Base-by-base conservation (phyloP, 2,113 vertebrate species). In the Loxodonta africana region DNA sequence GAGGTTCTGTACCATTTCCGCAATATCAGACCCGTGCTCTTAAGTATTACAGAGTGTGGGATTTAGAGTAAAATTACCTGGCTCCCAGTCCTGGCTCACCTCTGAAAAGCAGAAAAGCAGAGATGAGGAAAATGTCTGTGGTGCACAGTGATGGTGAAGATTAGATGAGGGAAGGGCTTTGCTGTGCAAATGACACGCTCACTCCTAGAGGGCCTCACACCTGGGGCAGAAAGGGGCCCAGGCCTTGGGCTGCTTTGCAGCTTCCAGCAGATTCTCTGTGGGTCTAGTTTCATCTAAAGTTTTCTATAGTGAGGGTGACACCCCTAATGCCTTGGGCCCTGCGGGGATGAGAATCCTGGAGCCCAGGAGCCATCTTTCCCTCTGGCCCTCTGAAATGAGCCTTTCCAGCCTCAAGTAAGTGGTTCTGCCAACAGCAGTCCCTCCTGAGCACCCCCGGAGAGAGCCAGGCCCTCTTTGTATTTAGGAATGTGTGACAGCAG, bases 121-220 rank as follows among this genome's bases (percentile, higher is more conserved):
- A 80, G 78, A n/a, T 8, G 51, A 63, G 76, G 80, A 30, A 78
- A 46, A 6, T 57, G 17, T 33, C 86, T 81, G 62, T 20, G 1
- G 0, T 28, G 2, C 3, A 0, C 2, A 4, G n/a, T 30, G 37
- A 14, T 53, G 28, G 2, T 65, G 37, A 76, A 37, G 33, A 48
- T 8, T 5, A 21, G 67, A 33, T n/a, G n/a, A 53, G 23, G 69
- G 44, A 7, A 28, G 28, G 5, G 4, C 53, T 46, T 67, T 2
- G 6, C 17, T 48, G 14, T 23, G 6, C 26, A 20, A 25, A 5
- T 1, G n/a, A 28, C 62, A 26, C 3, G 6, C 37, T 74, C n/a
- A 0, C 5, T 51, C 41, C 78, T 48, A 4, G 0, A 37, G 9
- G 5, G 0, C 12, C 37, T n/a, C 2, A 0, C 23, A 18, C 37